Percentiles rank a stretch among this genome's conserved stretches.
These are phyloP conservation scores for Leuciscus idus DNA, from an alignment of 2,113 vertebrate species.

Conservation along the genomic window DNA sequence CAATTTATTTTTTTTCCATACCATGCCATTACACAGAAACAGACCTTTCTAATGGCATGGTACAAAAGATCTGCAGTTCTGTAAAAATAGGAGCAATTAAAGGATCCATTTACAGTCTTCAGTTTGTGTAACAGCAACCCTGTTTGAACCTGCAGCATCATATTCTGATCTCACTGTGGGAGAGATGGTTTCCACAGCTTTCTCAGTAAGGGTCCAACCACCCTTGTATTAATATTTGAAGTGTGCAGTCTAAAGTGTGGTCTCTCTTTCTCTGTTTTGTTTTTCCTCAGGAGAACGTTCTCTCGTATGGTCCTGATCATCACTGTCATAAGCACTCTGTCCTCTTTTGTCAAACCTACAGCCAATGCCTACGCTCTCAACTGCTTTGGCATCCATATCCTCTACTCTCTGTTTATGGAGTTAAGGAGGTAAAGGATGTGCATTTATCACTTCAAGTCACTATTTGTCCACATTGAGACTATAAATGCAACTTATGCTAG, in stretches of 20 bases:
- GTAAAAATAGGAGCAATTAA: constrained; percentile 43
- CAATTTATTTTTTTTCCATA: not conserved
- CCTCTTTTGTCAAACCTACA: constrained; percentile 85
- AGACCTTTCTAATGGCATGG: not conserved
- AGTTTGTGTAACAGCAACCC: constrained; percentile 41
- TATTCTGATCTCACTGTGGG: constrained; percentile 41
- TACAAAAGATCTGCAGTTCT: not conserved
- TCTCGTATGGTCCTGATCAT: constrained; percentile 68
- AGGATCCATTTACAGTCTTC: constrained; percentile 38
- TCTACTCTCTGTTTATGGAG: constrained; percentile 78
- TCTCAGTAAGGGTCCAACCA: constrained; percentile 47
- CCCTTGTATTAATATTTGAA: constrained; percentile 68
- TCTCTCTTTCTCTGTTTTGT: not conserved
- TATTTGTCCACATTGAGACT: not conserved
- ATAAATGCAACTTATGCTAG: not conserved
- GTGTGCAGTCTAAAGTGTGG: not conserved
- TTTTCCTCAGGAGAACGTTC: constrained; percentile 78
- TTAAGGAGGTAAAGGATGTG: constrained; percentile 80
- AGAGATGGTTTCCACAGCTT: constrained; percentile 34
- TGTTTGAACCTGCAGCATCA: constrained; percentile 9
- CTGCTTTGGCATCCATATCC: constrained; percentile 83
- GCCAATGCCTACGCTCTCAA: constrained; percentile 90
- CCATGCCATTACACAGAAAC: too few species aligned
- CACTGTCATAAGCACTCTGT: constrained; percentile 75
- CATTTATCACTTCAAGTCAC: not conserved